Conservation (phyloP, 1,140 invertebrate genomes). For the Meteorus sp. region DNA sequence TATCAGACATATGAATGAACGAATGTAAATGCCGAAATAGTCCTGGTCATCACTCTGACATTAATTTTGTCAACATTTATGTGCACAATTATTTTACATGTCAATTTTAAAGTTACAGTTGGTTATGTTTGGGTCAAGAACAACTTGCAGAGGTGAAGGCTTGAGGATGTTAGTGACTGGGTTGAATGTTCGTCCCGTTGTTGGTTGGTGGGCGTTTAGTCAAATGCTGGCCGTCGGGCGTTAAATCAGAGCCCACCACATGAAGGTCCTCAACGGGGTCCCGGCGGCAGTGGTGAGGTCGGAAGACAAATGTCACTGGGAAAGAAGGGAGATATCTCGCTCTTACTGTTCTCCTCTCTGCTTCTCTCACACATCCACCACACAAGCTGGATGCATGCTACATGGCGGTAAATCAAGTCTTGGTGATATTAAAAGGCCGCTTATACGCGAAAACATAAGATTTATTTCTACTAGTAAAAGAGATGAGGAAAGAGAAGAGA, state of each 20-base stretch:
- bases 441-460: constrained; percentile 32
- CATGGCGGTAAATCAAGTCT: constrained; percentile 21
- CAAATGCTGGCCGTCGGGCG: constrained; percentile 17
- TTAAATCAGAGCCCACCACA: constrained; percentile 23
- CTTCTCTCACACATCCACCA: constrained; percentile 4
- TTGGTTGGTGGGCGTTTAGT: constrained; percentile 20
- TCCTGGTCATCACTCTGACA: too few species aligned
- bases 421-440: constrained; percentile 31
- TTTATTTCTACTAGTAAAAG: constrained; percentile 21
- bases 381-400: constrained; percentile 14
- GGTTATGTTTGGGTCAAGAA: too few species aligned
- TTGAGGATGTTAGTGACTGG: too few species aligned
- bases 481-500: neutral
- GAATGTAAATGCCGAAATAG: too few species aligned
- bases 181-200: neutral
- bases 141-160: too few species aligned
- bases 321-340: constrained; percentile 11
- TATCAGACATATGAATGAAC: too few species aligned
- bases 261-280: constrained; percentile 12
- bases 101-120: too few species aligned
- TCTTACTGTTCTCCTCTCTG: too few species aligned
- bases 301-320: constrained; percentile 25
- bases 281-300: constrained; percentile 14
- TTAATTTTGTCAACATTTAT: too few species aligned
- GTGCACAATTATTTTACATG: too few species aligned